Percentiles rank a stretch among this genome's conserved stretches.
phyloP scores from a whole-genome alignment of 2,888 invertebrate species.

The Portevinia maculata region DNA sequence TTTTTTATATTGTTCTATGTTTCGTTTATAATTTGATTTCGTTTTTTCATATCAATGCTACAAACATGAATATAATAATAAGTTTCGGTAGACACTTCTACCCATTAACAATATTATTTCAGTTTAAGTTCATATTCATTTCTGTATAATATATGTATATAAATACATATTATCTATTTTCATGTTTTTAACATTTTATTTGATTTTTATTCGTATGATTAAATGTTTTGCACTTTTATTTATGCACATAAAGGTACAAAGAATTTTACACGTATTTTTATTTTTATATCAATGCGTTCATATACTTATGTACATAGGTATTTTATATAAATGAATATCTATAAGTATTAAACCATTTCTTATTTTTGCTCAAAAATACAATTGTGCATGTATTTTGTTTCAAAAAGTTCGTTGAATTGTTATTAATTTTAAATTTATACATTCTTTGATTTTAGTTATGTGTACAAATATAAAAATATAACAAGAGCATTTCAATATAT shows the following conservation, averaged over 20 bases:
- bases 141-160: conserved; percentile 23
- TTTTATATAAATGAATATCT: too few relatives aligned
- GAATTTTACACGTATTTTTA: conserved; percentile 65
- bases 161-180: conserved; percentile 26
- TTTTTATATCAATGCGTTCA: conserved; percentile 34
- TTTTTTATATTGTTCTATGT: conserved; percentile 32
- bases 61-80: conserved; percentile 61
- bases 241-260: conserved; percentile 63
- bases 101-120: conserved; percentile 56
- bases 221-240: conserved; percentile 22
- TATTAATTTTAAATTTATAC: conserved; percentile 21
- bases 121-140: conserved; percentile 40
- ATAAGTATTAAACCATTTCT: conserved; percentile 53
- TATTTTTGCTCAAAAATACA: conserved; percentile 66
- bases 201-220: conserved; percentile 69
- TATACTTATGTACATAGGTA: too few relatives aligned
- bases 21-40: conserved; percentile 24
- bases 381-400: conserved; percentile 71
- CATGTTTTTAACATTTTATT: conserved; percentile 70
- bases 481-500: conserved; percentile 69
- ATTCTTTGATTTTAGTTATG: conserved; percentile 53
- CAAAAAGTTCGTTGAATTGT: conserved; percentile 66
- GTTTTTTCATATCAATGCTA: conserved; percentile 32
- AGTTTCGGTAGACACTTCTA: conserved; percentile 55
- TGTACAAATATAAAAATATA: conserved; percentile 75